These are phyloP conservation scores for Montipora efflorescens DNA, from an alignment of 64 coral and sea anemone species.

Conservation along the genomic window DNA sequence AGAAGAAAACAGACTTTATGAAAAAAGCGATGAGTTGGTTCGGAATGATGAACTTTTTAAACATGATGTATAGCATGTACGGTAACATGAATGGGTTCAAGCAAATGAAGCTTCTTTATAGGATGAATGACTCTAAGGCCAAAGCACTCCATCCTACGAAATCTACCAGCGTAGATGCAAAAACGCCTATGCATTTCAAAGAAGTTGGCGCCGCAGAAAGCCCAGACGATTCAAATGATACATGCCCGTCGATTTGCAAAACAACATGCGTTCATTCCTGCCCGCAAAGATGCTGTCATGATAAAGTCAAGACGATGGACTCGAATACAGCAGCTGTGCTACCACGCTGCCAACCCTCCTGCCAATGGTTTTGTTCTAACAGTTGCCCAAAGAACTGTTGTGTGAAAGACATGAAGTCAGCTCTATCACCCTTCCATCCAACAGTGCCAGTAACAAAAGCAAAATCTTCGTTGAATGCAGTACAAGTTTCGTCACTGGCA, in stretches of 20 bases:
- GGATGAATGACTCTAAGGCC: not conserved
- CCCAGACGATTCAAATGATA: not conserved
- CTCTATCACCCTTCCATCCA: not conserved
- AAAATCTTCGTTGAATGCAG: not conserved
- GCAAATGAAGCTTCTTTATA: not conserved
- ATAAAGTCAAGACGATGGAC: not conserved
- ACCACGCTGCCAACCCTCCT: not conserved
- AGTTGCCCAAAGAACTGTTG: conserved; percentile 31
- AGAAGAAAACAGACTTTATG: conserved; percentile 32
- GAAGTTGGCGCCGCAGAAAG: conserved; percentile 15
- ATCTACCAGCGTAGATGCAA: not conserved
- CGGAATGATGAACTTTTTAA: conserved; percentile 86
- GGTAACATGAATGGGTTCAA: conserved; percentile 40
- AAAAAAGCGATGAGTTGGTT: conserved; percentile 87
- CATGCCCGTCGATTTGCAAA: conserved; percentile 4
- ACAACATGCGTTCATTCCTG: conserved; percentile 21
- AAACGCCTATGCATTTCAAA: not conserved
- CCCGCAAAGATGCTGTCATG: conserved; percentile 30
- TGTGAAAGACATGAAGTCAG: not conserved
- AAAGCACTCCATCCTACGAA: not conserved
- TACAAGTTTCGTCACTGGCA: not conserved
- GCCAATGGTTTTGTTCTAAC: conserved; percentile 18
- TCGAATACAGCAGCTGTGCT: not conserved
- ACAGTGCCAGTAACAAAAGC: not conserved
- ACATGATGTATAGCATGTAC: conserved; percentile 81